Conservation (phyloP, 2,797 vertebrate genomes). For the Crypturellus tataupa region DNA sequence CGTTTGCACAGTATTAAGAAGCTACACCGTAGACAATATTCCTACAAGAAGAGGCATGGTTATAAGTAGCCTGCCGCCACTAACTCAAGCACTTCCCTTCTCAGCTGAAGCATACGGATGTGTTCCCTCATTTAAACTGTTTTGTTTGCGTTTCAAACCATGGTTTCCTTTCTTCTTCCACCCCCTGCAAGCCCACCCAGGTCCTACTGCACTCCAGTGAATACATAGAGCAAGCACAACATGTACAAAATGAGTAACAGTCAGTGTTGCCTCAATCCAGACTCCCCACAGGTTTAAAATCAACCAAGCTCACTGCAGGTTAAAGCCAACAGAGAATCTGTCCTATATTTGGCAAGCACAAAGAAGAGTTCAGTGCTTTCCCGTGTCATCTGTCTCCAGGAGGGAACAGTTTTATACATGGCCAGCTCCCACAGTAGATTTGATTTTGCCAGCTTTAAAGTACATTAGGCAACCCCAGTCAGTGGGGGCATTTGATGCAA, state of each 20-base stretch:
- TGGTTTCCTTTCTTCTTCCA: neutral
- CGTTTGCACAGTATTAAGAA: neutral
- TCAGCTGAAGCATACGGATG: neutral
- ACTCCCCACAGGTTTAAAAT: neutral
- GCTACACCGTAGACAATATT: neutral
- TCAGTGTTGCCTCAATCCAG: rapidly evolving
- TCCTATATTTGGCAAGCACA: neutral
- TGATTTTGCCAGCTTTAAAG: conserved; percentile 50
- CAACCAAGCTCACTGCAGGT: neutral
- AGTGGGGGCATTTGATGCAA: conserved; percentile 27
- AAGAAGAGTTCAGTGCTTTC: neutral
- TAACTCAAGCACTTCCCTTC: neutral
- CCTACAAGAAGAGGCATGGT: neutral
- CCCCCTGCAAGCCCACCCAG: neutral
- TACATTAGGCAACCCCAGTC: conserved; percentile 36
- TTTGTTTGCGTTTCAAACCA: neutral
- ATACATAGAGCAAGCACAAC: neutral
- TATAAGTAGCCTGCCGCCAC: neutral
- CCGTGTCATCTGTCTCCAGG: rapidly evolving
- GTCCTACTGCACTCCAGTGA: neutral
- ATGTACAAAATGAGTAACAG: rapidly evolving
- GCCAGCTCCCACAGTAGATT: conserved; percentile 7
- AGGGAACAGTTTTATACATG: neutral
- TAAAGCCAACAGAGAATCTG: neutral
- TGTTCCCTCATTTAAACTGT: rapidly evolving